phyloP scores from a whole-genome alignment of 2,888 invertebrate species.

The Paralinhomoeus sp. region DNA sequence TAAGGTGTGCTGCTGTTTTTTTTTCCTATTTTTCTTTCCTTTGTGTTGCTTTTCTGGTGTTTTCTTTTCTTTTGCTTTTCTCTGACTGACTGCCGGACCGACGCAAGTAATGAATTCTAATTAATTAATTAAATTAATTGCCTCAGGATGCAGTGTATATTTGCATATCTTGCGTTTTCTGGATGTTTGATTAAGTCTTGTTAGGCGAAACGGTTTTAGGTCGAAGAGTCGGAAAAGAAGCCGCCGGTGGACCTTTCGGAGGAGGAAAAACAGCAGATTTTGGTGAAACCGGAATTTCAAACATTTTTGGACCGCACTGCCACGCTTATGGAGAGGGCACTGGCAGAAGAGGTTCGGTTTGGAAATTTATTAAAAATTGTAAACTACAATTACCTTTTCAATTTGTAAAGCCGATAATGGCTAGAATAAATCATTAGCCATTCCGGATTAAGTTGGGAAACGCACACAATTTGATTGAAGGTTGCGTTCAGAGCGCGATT shows the following conservation, averaged over 20 bases:
- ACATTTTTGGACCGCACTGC: slow-evolving; percentile 70
- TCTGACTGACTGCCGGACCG: not conserved
- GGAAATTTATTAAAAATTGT: no score
- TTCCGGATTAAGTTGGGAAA: not conserved
- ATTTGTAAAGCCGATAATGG: not conserved
- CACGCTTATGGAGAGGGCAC: slow-evolving; percentile 71
- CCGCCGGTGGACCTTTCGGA: slow-evolving; percentile 51
- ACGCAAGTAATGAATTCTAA: no score
- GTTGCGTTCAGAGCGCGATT: not conserved
- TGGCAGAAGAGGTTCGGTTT: slow-evolving; percentile 46
- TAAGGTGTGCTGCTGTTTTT: slow-evolving; percentile 3
- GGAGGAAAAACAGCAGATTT: slow-evolving; percentile 83
- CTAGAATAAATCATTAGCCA: not conserved
- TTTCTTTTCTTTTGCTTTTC: not conserved
- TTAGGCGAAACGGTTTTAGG: no score
- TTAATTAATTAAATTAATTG: no score
- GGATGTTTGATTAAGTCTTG: no score
- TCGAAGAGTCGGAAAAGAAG: not conserved
- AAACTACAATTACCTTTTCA: not conserved
- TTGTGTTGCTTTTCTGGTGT: not conserved
- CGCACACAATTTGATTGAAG: not conserved
- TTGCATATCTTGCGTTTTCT: no score
- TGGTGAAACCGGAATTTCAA: slow-evolving; percentile 75
- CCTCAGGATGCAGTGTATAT: no score
- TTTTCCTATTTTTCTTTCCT: not conserved